These are phyloP conservation scores for Pelosia muscerda DNA, from an alignment of 2,888 invertebrate genomes.

Conservation along the genomic window DNA sequence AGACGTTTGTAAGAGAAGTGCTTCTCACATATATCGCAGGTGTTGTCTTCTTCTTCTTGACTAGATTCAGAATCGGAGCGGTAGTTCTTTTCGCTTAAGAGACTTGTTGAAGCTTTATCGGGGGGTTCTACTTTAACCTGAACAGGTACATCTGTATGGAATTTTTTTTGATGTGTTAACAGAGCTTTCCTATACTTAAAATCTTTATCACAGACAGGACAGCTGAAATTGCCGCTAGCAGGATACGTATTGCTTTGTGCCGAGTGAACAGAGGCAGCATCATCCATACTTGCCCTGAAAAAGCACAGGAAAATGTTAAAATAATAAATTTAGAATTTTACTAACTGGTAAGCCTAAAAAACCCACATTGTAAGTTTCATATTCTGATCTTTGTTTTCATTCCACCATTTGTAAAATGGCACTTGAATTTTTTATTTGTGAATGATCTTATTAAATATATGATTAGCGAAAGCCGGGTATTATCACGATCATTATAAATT, in stretches of 20 bases:
- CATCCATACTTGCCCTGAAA: slow-evolving; percentile 71
- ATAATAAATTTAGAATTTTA: neutral
- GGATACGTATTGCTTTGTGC: slow-evolving; percentile 55
- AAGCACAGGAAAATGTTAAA: neutral
- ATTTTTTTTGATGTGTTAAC: slow-evolving; percentile 58
- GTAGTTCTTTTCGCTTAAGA: slow-evolving; percentile 55
- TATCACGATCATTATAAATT: too few relatives aligned
- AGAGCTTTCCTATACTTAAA: slow-evolving; percentile 77
- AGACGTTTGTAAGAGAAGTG: slow-evolving; percentile 79
- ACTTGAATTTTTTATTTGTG: too few relatives aligned
- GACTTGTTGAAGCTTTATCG: slow-evolving; percentile 58
- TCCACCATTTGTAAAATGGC: too few relatives aligned
- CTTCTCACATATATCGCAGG: slow-evolving; percentile 83
- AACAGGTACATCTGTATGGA: slow-evolving; percentile 56
- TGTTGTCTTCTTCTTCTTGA: slow-evolving; percentile 78
- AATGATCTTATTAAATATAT: too few relatives aligned
- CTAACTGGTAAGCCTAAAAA: neutral
- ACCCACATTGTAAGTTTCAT: too few relatives aligned
- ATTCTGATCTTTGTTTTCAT: too few relatives aligned
- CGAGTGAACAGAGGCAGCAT: slow-evolving; percentile 66
- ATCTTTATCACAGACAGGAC: slow-evolving; percentile 71
- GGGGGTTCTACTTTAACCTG: slow-evolving; percentile 68
- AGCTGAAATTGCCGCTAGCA: slow-evolving; percentile 51
- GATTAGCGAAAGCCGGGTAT: too few relatives aligned
- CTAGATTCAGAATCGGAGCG: slow-evolving; percentile 74